These are phyloP conservation scores for Timandra comae DNA, from an alignment of 2,888 invertebrate species.

Conservation along the genomic window DNA sequence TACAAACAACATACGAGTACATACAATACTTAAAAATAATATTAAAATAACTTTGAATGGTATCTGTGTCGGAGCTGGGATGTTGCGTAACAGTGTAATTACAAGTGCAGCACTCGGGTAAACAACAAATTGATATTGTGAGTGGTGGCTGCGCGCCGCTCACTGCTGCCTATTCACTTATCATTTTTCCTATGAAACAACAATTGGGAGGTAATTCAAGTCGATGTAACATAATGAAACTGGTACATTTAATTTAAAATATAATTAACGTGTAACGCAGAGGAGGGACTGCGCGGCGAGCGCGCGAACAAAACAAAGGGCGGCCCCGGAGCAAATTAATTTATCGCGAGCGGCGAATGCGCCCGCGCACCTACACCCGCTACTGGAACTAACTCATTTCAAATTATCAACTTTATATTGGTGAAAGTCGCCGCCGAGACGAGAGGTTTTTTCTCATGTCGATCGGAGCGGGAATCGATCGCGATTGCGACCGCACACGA, in stretches of 20 bases:
- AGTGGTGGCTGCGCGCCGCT: no score
- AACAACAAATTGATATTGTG: no score
- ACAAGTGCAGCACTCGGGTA: no score
- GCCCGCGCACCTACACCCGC: no score
- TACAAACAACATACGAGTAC: no score
- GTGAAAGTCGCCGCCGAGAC: constrained; percentile 33
- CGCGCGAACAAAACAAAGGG: neutral
- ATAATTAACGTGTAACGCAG: neutral
- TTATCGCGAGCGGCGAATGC: constrained; percentile 16
- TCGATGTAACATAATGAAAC: neutral
- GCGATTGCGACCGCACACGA: neutral
- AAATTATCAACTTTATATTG: constrained; percentile 29
- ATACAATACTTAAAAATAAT: no score
- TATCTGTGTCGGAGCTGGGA: no score
- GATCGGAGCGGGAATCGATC: neutral
- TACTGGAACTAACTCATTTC: constrained; percentile 35
- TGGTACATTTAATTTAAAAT: neutral
- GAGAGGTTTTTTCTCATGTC: neutral
- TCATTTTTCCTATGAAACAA: neutral
- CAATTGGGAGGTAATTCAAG: neutral
- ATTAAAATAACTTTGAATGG: no score
- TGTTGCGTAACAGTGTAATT: no score
- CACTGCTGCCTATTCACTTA: neutral
- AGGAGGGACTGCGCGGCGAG: neutral
- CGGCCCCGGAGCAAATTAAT: constrained; percentile 10